Percentiles rank a stretch among this genome's conserved stretches.
phyloP scores from a whole-genome alignment of 2,888 invertebrate species.

The Melitaea athalia region DNA sequence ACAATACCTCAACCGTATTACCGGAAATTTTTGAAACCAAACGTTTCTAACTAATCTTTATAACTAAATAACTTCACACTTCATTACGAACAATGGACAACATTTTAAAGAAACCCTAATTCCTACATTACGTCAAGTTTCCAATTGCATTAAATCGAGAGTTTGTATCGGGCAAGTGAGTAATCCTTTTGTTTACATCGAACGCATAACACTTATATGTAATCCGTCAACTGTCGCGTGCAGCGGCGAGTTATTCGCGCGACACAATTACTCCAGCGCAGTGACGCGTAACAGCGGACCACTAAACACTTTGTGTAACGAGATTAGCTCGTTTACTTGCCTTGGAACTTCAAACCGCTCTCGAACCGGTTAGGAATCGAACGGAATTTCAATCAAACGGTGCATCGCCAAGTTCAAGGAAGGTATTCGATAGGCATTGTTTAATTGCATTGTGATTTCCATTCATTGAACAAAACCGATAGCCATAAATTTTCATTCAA shows the following conservation, averaged over 20 bases:
- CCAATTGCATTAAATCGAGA: not conserved
- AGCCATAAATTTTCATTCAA: not conserved
- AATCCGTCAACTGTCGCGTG: slow-evolving; percentile 36
- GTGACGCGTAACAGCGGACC: slow-evolving; percentile 34
- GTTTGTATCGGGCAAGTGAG: not conserved
- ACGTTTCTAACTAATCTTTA: too few relatives aligned
- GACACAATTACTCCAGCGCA: slow-evolving; percentile 39
- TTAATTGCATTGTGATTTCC: not conserved
- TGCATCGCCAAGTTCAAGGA: not conserved
- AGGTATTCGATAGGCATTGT: not conserved
- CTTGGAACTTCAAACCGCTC: slow-evolving; percentile 11
- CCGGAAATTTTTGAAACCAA: too few relatives aligned
- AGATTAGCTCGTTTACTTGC: slow-evolving; percentile 26
- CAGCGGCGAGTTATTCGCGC: slow-evolving; percentile 31
- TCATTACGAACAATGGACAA: too few relatives aligned
- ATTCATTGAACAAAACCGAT: not conserved
- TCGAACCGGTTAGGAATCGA: slow-evolving; percentile 7
- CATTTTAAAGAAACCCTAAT: too few relatives aligned
- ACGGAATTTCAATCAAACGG: slow-evolving; percentile 7
- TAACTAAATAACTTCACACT: too few relatives aligned
- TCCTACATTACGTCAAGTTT: not conserved
- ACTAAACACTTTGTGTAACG: slow-evolving; percentile 33
- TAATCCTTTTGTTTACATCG: slow-evolving; percentile 23
- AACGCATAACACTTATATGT: slow-evolving; percentile 24
- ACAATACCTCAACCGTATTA: too few relatives aligned